Conservation (phyloP, 2,113 vertebrate genomes). For the Epinephelus lanceolatus region DNA sequence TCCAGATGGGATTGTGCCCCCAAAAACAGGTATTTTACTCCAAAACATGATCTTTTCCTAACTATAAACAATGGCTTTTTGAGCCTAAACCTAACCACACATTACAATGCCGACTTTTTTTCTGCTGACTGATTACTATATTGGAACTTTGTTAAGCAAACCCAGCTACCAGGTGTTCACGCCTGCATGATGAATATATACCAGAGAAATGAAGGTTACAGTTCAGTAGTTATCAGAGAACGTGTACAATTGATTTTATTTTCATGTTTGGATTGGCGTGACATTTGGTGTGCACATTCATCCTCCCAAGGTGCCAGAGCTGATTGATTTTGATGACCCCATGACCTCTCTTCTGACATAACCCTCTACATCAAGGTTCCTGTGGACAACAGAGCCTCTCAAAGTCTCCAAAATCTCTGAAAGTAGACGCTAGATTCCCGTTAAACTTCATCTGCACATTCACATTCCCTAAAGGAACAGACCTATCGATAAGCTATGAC, state of each 20-base stretch:
- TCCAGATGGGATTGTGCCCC: too few relatives aligned
- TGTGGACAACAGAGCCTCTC: neutral
- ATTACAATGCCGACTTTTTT: too few relatives aligned
- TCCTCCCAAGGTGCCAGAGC: neutral
- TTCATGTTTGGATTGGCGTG: slow-evolving; percentile 21
- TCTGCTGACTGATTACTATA: neutral
- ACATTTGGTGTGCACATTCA: slow-evolving; percentile 18
- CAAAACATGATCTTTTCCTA: too few relatives aligned
- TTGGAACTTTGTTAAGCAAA: neutral
- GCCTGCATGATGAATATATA: neutral
- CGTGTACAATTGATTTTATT: slow-evolving; percentile 15
- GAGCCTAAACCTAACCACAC: too few relatives aligned
- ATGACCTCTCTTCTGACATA: neutral
- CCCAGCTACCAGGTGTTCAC: neutral
- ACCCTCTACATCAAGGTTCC: neutral
- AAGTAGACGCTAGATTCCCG: neutral
- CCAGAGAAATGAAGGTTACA: neutral
- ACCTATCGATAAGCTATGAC: slow-evolving; percentile 36
- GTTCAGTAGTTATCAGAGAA: slow-evolving; percentile 1
- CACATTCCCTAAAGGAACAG: slow-evolving; percentile 18
- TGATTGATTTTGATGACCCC: slow-evolving; percentile 16
- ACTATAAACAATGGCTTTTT: too few relatives aligned
- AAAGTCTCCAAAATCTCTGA: slow-evolving; percentile 27
- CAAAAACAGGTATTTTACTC: too few relatives aligned
- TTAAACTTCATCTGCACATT: slow-evolving; percentile 29